phyloP scores from a whole-genome alignment of 2,797 vertebrate species.

The Parauchenoglanis punctatus region DNA sequence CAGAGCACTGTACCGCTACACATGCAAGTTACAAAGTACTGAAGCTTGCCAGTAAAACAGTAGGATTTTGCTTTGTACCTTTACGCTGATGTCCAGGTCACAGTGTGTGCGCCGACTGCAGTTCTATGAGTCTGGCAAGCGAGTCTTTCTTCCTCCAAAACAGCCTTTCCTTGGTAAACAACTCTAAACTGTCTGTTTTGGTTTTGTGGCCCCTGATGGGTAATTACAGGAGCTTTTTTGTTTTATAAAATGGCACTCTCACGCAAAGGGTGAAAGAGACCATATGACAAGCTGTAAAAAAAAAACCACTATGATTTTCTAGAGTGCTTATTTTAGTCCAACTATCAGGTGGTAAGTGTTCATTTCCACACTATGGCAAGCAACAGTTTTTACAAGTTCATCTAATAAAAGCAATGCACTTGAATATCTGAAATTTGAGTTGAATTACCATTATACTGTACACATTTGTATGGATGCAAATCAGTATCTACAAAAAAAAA shows the following conservation, averaged over 20 bases:
- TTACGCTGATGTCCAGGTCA: constrained; percentile 17
- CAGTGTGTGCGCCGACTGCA: not conserved
- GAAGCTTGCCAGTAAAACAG: constrained; percentile 16
- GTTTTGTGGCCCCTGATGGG: constrained; percentile 33
- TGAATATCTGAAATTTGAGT: not conserved
- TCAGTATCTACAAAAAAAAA: not conserved
- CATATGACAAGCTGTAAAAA: constrained; percentile 23
- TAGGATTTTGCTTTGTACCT: constrained; percentile 9
- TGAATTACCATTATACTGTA: not conserved
- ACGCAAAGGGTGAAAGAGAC: constrained; percentile 30
- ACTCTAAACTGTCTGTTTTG: constrained; percentile 40
- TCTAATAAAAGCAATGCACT: constrained; percentile 1
- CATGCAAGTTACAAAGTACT: not conserved
- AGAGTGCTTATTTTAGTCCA: not conserved
- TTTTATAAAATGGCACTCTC: constrained; percentile 42
- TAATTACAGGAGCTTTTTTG: constrained; percentile 52
- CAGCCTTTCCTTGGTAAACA: constrained; percentile 46
- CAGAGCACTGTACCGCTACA: constrained; percentile 8
- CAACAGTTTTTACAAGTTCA: constrained; percentile 6
- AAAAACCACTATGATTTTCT: constrained; percentile 24
- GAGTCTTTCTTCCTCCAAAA: constrained; percentile 40
- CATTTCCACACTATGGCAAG: not conserved
- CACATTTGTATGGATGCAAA: not conserved
- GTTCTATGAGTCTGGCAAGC: constrained; percentile 9
- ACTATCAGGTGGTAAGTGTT: not conserved